These are phyloP conservation scores for Indri indri DNA, from an alignment of 2,113 vertebrate genomes.

Conservation along the genomic window DNA sequence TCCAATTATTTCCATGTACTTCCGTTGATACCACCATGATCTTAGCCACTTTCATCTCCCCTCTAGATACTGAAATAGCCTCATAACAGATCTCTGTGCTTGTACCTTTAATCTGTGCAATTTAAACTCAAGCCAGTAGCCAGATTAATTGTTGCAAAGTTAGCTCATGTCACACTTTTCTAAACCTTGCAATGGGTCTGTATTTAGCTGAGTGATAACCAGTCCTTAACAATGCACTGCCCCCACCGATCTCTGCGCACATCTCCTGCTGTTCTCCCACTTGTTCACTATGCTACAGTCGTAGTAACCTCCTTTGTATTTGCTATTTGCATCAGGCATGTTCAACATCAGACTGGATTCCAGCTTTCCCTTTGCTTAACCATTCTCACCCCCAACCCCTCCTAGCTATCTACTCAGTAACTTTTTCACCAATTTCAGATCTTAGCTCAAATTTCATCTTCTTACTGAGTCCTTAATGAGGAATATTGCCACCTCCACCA, in stretches of 20 bases:
- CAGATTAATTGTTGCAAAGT: not conserved
- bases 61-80: not conserved
- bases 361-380: not conserved
- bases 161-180: not conserved
- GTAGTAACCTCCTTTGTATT: not conserved
- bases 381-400: accelerated
- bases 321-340: not conserved
- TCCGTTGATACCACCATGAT: too few species aligned
- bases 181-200: not conserved
- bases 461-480: not conserved
- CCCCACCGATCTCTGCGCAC: not conserved
- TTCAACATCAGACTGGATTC: not conserved
- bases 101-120: not conserved
- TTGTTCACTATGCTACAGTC: not conserved
- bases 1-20: not conserved
- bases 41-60: not conserved
- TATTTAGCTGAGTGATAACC: not conserved
- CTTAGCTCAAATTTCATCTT: not conserved
- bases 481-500: not conserved
- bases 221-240: not conserved
- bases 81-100: not conserved
- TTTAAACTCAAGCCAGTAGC: not conserved
- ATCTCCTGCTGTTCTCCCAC: not conserved
- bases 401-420: not conserved
- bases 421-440: not conserved